A percentile compares a stretch with the other conserved stretches of the same genome.
Evolutionary conservation across 2,888 invertebrate species (phyloP).

Genomic region (Diaperis boleti): DNA sequence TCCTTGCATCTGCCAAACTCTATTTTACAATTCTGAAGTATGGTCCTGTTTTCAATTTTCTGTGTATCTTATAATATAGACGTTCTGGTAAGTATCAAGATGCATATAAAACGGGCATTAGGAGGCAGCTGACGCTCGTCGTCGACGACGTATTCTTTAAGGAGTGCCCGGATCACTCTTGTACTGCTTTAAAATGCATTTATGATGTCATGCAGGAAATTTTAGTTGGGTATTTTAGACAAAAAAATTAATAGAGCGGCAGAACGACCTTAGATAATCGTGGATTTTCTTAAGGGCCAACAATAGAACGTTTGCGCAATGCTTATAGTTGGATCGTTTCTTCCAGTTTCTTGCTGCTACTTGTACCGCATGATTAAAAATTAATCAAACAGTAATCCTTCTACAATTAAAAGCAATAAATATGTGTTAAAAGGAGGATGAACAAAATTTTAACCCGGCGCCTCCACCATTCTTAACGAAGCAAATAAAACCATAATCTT

Average conservation of each 20-base stretch:
- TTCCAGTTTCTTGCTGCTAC: too few species aligned
- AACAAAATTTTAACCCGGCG: conserved; percentile 1
- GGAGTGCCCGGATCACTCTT: not conserved
- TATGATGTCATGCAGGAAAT: not conserved
- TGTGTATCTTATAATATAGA: conserved; percentile 48
- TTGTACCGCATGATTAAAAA: too few species aligned
- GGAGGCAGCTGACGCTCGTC: conserved; percentile 48
- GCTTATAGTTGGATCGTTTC: too few species aligned
- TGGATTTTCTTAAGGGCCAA: too few species aligned
- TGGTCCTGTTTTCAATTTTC: conserved; percentile 44
- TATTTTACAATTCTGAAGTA: conserved; percentile 8
- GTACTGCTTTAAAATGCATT: conserved; percentile 14
- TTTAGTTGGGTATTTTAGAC: conserved; percentile 7
- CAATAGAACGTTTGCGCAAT: too few species aligned
- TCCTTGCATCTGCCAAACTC: conserved; percentile 1
- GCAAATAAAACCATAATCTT: too few species aligned
- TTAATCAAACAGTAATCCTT: too few species aligned
- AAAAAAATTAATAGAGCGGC: not conserved
- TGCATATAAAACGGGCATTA: conserved; percentile 47
- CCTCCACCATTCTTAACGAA: not conserved
- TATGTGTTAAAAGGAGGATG: too few species aligned
- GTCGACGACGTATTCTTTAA: conserved; percentile 17
- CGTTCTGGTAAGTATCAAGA: conserved; percentile 45
- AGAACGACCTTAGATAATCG: too few species aligned
- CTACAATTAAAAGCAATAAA: too few species aligned